Evolutionary conservation across 2,888 invertebrate genomes (phyloP), one percentile per base, ranked within the genome.

Genomic region (Parnassius smintheus): DNA sequence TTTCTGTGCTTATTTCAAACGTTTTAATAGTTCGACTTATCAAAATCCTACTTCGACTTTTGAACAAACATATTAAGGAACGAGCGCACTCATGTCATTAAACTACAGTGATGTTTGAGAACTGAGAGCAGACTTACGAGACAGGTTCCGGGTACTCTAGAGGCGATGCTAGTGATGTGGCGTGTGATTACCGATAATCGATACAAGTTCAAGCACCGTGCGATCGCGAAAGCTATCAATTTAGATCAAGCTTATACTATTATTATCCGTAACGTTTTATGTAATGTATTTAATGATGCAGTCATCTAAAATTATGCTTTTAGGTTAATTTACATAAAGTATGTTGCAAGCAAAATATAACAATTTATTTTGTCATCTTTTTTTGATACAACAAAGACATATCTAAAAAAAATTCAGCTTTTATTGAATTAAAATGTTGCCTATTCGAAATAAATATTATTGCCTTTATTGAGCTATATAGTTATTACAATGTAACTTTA

Each of bases 31-130:
- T 41, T 41, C 49, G 35, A 10, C 10, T 46, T 22, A 18, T 11
- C 52, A 52, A 51, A 52, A 56, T 42, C 25, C 48, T 9, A 48
- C 35, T 56, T 25, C 46, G 48, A 59, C 46, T 64, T 55, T 59
- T 56, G 63, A 42, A 56, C 63, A 59, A 64, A 64, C 63, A 64
- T 64, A 52, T 64, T 64, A 64, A 64, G 59, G 63, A 59, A 52
- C 55, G 35, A 51, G 59, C 59, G 55, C 59, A 51, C 70, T 70
- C 68, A 70, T 68, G 69, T 74, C 72, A 73, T 74, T 74, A 74
- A 70, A 73, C 71, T 73, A 68, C 72, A 71, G 66, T 61, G 69
- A 68, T 73, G 74, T 75, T 76, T 70, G 72, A 74, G 72, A 69
- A 70, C 70, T 66, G 67, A 64, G 57, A 55, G 64, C 68, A 68